Base-by-base conservation (phyloP, 2,113 vertebrate species). In the Calonectris borealis region DNA sequence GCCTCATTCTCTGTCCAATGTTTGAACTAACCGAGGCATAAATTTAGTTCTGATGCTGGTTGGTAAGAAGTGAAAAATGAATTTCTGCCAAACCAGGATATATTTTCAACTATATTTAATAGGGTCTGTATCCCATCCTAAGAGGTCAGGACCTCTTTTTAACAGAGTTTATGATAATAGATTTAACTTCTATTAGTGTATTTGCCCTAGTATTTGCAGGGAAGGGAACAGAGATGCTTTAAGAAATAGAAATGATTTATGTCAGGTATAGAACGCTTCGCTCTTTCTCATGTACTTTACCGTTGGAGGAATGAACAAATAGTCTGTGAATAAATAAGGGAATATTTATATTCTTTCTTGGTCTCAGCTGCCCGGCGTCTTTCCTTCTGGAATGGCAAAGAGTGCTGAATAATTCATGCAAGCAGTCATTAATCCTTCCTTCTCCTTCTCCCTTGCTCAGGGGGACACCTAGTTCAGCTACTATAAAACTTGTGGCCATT, bases 321-420 rank as follows among this genome's bases (percentile, higher is more conserved):
- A 91, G 86, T 80, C 84, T 68, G 78, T 83, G 86, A 94, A 96
- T 96, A 96, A 96, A 96, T 94, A 96, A 87, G 58, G 55, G 62
- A 91, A 64, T 94, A 95, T 97, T 96, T 96, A 81, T 93, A 91
- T 96, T 93, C 93, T 66, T 94, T 51, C 81, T 91, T 60, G 51
- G 58, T 87, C 68, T 94, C 62, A 87, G 4, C 81, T 89, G 66
- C 81, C 55, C 38, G 1, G 24, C 16, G 0, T 76, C 93, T 93
- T 96, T 95, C 93, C 58, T 90, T 82, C 78, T 96, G 86, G 84
- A 93, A 93, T 71, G 87, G 78, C 89, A 94, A 19, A 52, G 71
- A 27, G 65, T 66, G 70, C 91, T 97, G 91, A 95, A 83, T 96
- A 94, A 96, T 96, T 94, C 95, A 83, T 93, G 44, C 25, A 38